Percentiles rank a stretch among this genome's conserved stretches.
These are phyloP conservation scores for Alfaro cultratus DNA, from an alignment of 2,797 vertebrate species.

Conservation along the genomic window DNA sequence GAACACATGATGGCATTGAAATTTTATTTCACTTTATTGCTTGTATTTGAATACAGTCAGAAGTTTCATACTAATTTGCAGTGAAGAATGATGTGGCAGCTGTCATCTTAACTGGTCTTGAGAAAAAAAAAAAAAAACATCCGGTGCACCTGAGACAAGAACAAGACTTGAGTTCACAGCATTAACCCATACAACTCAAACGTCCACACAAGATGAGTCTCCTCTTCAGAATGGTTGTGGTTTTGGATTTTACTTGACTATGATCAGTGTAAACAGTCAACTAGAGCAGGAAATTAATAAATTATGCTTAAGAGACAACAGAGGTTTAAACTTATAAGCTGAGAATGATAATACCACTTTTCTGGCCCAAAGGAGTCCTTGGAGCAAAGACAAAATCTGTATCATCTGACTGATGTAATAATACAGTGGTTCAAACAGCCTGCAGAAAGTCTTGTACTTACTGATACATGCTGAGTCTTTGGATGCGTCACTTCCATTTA, in stretches of 20 bases:
- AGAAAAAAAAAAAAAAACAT: neutral
- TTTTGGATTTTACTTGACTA: neutral
- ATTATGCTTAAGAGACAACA: neutral
- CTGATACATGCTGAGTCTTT: constrained; percentile 41
- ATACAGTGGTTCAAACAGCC: constrained; percentile 2
- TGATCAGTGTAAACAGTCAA: neutral
- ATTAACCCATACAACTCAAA: neutral
- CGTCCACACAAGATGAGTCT: neutral
- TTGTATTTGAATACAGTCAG: neutral
- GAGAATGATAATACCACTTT: neutral
- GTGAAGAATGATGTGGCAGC: neutral
- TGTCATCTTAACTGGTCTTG: neutral
- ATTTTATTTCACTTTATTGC: neutral
- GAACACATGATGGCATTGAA: neutral
- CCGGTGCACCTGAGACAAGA: neutral
- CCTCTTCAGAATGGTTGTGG: neutral
- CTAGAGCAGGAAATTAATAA: neutral
- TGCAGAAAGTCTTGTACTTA: constrained; percentile 31
- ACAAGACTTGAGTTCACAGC: neutral
- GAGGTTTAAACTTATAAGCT: neutral
- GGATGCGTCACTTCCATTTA: constrained; percentile 69
- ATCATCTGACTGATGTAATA: neutral
- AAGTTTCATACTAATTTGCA: neutral
- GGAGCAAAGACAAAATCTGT: neutral
- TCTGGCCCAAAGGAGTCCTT: neutral